Conservation (phyloP, 2,113 vertebrate species). For the Acanthisitta chloris region DNA sequence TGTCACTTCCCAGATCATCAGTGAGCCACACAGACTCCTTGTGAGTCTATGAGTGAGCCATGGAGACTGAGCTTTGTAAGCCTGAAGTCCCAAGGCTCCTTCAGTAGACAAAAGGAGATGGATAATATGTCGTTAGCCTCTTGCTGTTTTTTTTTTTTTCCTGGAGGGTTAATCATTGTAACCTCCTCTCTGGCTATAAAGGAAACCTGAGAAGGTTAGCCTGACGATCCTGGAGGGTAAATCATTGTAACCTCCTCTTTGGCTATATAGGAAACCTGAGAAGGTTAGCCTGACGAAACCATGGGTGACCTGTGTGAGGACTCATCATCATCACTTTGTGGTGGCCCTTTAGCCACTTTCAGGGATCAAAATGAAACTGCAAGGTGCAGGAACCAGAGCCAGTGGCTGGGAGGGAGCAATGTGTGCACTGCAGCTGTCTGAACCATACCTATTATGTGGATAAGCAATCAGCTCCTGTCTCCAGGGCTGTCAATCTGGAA, state of each 20-base stretch:
- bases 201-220: neutral
- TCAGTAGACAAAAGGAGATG: neutral
- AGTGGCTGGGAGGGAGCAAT: neutral
- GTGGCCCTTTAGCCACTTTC: no score
- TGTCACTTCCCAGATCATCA: neutral
- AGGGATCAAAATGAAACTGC: neutral
- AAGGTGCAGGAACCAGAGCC: neutral
- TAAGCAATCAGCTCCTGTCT: conserved; percentile 55
- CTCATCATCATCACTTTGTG: neutral
- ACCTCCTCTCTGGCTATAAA: neutral
- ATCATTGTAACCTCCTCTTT: neutral
- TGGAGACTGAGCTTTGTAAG: accelerated
- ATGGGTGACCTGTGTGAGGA: neutral
- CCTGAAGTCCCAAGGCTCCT: neutral
- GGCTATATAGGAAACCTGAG: neutral
- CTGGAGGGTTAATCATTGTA: neutral
- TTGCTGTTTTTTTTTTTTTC: neutral
- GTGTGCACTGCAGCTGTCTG: neutral
- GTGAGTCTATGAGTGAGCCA: neutral
- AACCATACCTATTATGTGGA: conserved; percentile 9
- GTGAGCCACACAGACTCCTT: neutral
- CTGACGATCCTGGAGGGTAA: neutral
- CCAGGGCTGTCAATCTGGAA: conserved; percentile 56
- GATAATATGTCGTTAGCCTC: neutral
- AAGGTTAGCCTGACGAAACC: neutral